These are phyloP conservation scores for Lasaia peninsularis DNA, from an alignment of 1,140 invertebrate species.

Conservation along the genomic window DNA sequence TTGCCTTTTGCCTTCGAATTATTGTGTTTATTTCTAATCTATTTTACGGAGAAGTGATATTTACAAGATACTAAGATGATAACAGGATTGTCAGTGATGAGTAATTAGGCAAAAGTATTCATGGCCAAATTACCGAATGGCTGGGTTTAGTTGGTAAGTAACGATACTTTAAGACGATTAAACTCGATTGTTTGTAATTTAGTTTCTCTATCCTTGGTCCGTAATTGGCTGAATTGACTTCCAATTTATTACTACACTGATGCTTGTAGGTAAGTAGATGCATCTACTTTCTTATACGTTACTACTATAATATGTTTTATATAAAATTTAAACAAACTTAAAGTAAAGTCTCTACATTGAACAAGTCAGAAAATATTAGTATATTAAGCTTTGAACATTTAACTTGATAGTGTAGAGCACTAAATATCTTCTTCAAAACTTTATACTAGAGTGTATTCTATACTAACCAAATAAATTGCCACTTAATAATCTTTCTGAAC, in stretches of 20 bases:
- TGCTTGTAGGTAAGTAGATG: background rate
- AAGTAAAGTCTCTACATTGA: too few relatives aligned
- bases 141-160: slow-evolving; percentile 74
- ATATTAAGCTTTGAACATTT: too few relatives aligned
- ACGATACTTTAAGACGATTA: slow-evolving; percentile 20
- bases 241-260: slow-evolving; percentile 31
- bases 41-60: slow-evolving; percentile 3
- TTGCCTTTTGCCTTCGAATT: slow-evolving; percentile 6
- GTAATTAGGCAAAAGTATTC: slow-evolving; percentile 53
- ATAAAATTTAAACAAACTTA: too few relatives aligned
- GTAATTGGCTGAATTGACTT: slow-evolving; percentile 54
- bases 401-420: too few relatives aligned
- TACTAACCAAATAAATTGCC: too few relatives aligned
- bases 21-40: slow-evolving; percentile 13
- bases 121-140: slow-evolving; percentile 76
- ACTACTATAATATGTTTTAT: background rate
- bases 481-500: too few relatives aligned
- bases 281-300: background rate
- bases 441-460: too few relatives aligned
- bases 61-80: slow-evolving; percentile 42
- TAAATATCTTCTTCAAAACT: too few relatives aligned
- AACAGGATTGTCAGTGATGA: slow-evolving; percentile 39
- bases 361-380: too few relatives aligned
- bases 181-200: slow-evolving; percentile 31
- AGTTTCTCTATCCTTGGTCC: slow-evolving; percentile 38